phyloP scores from a whole-genome alignment of 2,797 vertebrate species.

The Delichon dasypus region DNA sequence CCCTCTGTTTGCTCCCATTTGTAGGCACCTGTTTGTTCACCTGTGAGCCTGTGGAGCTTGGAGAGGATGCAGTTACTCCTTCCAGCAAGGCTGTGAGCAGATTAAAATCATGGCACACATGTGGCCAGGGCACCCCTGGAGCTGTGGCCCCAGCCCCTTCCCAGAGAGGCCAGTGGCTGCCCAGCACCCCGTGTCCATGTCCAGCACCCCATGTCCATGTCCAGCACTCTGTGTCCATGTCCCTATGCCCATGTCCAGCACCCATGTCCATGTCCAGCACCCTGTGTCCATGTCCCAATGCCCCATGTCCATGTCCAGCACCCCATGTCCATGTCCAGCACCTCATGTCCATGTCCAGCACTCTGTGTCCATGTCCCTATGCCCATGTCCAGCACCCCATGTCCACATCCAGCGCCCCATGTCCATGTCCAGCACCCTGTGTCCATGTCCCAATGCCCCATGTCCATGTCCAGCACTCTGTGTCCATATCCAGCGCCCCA shows the following conservation, averaged over 20 bases:
- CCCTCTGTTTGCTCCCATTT: background rate
- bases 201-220: background rate
- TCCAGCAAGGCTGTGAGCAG: slow-evolving; percentile 59
- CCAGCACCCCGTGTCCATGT: background rate
- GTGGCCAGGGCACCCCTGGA: background rate
- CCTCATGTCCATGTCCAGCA: background rate
- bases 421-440: background rate
- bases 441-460: background rate
- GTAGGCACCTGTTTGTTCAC: slow-evolving; percentile 60
- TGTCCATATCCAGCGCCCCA: background rate
- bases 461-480: background rate
- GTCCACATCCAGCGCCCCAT: background rate
- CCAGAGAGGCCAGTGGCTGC: background rate
- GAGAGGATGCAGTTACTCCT: slow-evolving; percentile 67
- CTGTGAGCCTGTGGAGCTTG: slow-evolving; percentile 38
- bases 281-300: background rate
- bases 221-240: background rate
- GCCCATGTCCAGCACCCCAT: background rate
- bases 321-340: background rate
- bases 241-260: background rate
- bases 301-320: background rate
- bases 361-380: background rate
- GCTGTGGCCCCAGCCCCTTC: slow-evolving; percentile 42
- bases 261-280: background rate
- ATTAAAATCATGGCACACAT: slow-evolving; percentile 42